A percentile compares a stretch with the other conserved stretches of the same genome.
Conservation (phyloP, 2,113 vertebrate genomes). For the Petrocephalus microphthalmus region DNA sequence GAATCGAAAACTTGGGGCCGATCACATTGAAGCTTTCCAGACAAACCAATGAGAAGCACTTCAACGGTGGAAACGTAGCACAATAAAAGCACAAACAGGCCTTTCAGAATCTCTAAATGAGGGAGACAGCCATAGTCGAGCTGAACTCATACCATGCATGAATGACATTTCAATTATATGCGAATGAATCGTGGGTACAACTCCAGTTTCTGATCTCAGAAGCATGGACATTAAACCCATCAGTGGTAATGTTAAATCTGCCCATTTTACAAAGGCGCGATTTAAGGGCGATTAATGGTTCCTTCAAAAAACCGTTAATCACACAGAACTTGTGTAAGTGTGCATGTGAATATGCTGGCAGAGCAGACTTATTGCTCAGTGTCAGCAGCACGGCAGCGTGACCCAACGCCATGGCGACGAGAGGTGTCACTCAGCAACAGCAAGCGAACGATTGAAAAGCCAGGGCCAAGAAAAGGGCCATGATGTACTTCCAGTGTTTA, state of each 20-base stretch:
- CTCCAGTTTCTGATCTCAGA: neutral
- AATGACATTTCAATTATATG: conserved; percentile 18
- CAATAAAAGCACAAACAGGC: neutral
- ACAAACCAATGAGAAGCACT: neutral
- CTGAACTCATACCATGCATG: neutral
- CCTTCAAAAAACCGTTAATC: neutral
- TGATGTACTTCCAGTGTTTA: no score
- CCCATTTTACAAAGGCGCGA: neutral
- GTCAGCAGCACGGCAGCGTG: neutral
- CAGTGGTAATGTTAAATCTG: neutral
- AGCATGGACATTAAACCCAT: conserved; percentile 3
- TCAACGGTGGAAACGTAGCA: neutral
- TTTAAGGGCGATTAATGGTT: conserved; percentile 3
- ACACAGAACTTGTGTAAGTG: neutral
- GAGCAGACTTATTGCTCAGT: neutral
- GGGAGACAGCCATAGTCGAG: neutral
- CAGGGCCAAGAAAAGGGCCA: neutral
- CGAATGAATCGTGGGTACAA: neutral
- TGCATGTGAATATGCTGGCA: neutral
- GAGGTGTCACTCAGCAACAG: neutral
- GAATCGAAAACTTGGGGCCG: neutral
- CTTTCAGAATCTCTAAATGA: neutral
- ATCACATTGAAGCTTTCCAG: neutral
- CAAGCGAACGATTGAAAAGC: neutral
- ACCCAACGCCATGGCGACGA: neutral